These are phyloP conservation scores for Cheilosia pagana DNA, from an alignment of 2,888 invertebrate species.

Conservation along the genomic window DNA sequence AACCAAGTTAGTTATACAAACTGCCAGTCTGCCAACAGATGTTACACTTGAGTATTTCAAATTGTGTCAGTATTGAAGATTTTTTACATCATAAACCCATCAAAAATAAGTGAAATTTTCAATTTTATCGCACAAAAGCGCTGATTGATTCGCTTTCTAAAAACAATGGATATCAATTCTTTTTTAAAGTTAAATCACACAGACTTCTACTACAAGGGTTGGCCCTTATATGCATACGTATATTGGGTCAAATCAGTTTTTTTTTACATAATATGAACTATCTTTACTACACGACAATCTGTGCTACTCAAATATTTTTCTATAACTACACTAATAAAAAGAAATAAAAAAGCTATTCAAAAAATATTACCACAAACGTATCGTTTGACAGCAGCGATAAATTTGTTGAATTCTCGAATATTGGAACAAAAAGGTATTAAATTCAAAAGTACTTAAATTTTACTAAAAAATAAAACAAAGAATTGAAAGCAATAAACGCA, in stretches of 20 bases:
- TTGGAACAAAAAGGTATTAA: conserved; percentile 25
- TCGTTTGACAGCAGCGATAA: conserved; percentile 45
- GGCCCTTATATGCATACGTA: neutral
- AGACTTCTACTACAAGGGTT: conserved; percentile 48
- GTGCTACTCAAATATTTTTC: conserved; percentile 50
- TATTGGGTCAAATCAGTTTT: conserved; percentile 57
- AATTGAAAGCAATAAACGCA: conserved; percentile 63
- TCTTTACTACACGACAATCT: conserved; percentile 72
- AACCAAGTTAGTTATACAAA: neutral
- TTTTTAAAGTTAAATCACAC: conserved; percentile 54
- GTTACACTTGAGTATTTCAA: no score
- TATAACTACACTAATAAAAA: conserved; percentile 7
- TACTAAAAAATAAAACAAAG: conserved; percentile 13
- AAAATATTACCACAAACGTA: conserved; percentile 34
- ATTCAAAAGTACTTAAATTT: conserved; percentile 26
- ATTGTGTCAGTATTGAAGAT: no score
- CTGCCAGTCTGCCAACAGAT: conserved; percentile 14
- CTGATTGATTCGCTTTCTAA: conserved; percentile 35
- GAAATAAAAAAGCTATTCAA: neutral
- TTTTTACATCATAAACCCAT: neutral
- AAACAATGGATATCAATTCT: conserved; percentile 12
- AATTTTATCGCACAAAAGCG: conserved; percentile 64
- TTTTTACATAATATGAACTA: conserved; percentile 58
- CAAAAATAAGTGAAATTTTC: conserved; percentile 18
- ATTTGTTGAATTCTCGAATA: conserved; percentile 32